A percentile compares a stretch with the other conserved stretches of the same genome.
These are phyloP conservation scores for Bathynomus jamesi DNA, from an alignment of 1,140 invertebrate genomes.

Conservation along the genomic window DNA sequence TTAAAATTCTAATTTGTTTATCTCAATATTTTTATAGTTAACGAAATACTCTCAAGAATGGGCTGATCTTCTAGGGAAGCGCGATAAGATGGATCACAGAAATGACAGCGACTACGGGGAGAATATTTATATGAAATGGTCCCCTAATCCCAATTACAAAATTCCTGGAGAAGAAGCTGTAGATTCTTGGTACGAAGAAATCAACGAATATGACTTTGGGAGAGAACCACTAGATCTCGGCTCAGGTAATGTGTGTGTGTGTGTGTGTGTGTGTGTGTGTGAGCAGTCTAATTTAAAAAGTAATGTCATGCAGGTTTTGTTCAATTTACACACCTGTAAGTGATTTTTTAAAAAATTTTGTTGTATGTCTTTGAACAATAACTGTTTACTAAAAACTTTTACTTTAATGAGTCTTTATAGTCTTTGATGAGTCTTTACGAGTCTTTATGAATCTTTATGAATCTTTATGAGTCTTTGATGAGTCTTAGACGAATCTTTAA, in stretches of 20 bases:
- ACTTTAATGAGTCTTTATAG: too few relatives aligned
- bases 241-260: conserved; percentile 36
- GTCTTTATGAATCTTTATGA: too few relatives aligned
- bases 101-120: conserved; percentile 56
- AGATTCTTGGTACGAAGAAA: conserved; percentile 59
- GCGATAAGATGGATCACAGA: conserved; percentile 63
- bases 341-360: too few relatives aligned
- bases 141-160: conserved; percentile 58
- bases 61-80: conserved; percentile 63
- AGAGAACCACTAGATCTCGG: conserved; percentile 38
- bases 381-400: too few relatives aligned
- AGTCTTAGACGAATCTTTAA: too few relatives aligned
- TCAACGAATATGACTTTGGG: conserved; percentile 41
- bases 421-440: too few relatives aligned
- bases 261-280: background rate
- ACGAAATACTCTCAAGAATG: conserved; percentile 68
- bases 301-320: too few relatives aligned
- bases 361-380: too few relatives aligned
- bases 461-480: too few relatives aligned
- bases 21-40: conserved; percentile 19
- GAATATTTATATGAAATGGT: conserved; percentile 69
- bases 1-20: background rate
- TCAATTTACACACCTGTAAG: too few relatives aligned
- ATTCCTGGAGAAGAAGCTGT: conserved; percentile 61
- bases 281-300: too few relatives aligned